Percentiles rank a stretch among this genome's conserved stretches.
phyloP scores from a whole-genome alignment of 64 coral and sea anemone species.

The Pocillopora damicornis region DNA sequence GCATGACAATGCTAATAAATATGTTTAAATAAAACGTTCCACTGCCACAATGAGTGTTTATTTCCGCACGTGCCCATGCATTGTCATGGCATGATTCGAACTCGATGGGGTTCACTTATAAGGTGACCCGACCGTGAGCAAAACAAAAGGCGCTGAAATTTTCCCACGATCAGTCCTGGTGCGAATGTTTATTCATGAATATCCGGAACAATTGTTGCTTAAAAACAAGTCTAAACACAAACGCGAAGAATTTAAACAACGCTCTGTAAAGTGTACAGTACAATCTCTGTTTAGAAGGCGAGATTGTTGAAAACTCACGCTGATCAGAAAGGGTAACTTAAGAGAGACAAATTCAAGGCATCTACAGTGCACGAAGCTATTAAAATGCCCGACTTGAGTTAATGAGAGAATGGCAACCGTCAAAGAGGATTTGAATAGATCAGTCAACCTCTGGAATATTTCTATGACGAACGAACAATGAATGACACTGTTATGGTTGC shows the following conservation, averaged over 20 bases:
- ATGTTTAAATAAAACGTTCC: constrained; percentile 53
- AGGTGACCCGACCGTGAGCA: constrained; percentile 18
- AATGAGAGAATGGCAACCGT: not conserved
- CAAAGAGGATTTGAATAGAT: not conserved
- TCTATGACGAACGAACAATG: not conserved
- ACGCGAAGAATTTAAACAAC: constrained; percentile 1
- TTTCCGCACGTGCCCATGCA: constrained; percentile 53
- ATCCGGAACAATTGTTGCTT: constrained; percentile 4
- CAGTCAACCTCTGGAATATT: not conserved
- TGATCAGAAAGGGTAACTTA: not conserved
- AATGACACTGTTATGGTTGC: not conserved
- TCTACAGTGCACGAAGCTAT: not conserved
- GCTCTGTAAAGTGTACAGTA: not conserved
- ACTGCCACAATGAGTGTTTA: constrained; percentile 59
- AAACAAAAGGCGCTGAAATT: constrained; percentile 53
- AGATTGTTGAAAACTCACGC: not conserved
- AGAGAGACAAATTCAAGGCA: too few relatives aligned
- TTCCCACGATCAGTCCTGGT: constrained; percentile 55
- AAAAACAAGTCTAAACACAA: constrained; percentile 33
- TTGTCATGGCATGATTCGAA: constrained; percentile 54
- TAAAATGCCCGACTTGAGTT: not conserved
- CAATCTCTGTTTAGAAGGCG: not conserved
- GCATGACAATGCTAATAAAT: constrained; percentile 44
- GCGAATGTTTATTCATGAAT: constrained; percentile 42
- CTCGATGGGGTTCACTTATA: constrained; percentile 24